Percentiles rank a stretch among this genome's conserved stretches.
Conservation (phyloP, 2,113 vertebrate genomes). For the Antigone vipio region DNA sequence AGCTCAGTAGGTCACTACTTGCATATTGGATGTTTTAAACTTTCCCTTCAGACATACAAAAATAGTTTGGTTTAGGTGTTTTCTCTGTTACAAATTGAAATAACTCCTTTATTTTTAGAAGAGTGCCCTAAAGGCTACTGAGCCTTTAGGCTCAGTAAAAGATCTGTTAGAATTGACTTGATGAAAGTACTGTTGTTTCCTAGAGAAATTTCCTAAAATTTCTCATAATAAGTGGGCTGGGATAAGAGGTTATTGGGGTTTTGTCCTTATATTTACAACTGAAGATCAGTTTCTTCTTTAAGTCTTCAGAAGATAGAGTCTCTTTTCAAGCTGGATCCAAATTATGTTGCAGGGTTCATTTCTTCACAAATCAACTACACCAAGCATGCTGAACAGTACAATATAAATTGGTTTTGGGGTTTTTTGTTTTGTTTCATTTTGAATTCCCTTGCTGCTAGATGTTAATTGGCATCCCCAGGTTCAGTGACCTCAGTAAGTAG, state of each 20-base stretch:
- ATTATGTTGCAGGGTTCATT: not conserved
- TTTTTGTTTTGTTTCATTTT: not conserved
- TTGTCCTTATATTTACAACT: not conserved
- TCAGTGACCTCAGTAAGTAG: not conserved
- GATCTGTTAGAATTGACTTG: not conserved
- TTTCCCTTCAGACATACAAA: not conserved
- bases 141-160: not conserved
- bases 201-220: not conserved
- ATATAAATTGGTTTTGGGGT: not conserved
- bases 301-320: not conserved
- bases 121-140: not conserved
- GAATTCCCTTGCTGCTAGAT: not conserved
- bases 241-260: not conserved
- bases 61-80: not conserved
- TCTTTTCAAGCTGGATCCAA: not conserved
- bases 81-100: not conserved
- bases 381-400: not conserved
- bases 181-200: not conserved
- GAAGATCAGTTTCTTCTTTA: not conserved
- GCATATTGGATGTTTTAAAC: not conserved
- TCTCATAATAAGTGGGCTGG: not conserved
- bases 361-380: not conserved
- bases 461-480: not conserved
- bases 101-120: not conserved
- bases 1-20: not conserved